Evolutionary conservation across 2,888 invertebrate species (phyloP), one percentile per base, ranked within the genome.

Genomic region (Cremastobaeus sp.): DNA sequence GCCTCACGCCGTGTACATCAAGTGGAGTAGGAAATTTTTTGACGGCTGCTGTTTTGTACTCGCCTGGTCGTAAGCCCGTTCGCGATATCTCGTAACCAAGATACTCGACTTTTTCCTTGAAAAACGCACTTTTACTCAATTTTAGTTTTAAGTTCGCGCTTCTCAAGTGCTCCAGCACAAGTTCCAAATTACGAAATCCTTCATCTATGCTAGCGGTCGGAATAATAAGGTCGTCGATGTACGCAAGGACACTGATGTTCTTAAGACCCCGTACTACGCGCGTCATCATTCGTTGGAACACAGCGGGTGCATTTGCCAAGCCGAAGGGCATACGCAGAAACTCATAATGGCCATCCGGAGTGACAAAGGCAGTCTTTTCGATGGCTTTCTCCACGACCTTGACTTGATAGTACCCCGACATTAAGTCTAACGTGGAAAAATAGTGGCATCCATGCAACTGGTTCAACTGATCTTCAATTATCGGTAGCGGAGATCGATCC

Each of bases 331-430:
- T 41, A 34, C 32, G 11, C 2, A 37, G 35, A 8, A 62, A 70
- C 6, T 70, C 48, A 6, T 11, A 62, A 1, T 69, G 52, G 0
- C 60, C 18, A 78, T 83, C 47, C 8, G 77, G 79, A 0, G 79
- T 81, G 4, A 80, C 70, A 73, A 85, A 85, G 0, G 82, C 78
- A 1, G 83, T 84, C 30, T 80, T 79, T 64, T 81, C 75, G 1
- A 77, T 64, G 2, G 80, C 81, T 6, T 76, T 62, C 62, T 79
- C 65, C 0, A 76, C 68, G 15, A 84, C 28, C n/a, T 35, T 37
- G 9, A 84, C 75, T 35, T 84, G 83, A 47, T 82, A 74, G 39
- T 82, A 85, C 0, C 77, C 83, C 70, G 78, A 78, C 45, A 77
- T 78, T n/a, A 85, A 64, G 70, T 84, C 83, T 14, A 85, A 59